Evolutionary conservation across 2,888 invertebrate genomes (phyloP).

Genomic region (Raillietiella orientalis): DNA sequence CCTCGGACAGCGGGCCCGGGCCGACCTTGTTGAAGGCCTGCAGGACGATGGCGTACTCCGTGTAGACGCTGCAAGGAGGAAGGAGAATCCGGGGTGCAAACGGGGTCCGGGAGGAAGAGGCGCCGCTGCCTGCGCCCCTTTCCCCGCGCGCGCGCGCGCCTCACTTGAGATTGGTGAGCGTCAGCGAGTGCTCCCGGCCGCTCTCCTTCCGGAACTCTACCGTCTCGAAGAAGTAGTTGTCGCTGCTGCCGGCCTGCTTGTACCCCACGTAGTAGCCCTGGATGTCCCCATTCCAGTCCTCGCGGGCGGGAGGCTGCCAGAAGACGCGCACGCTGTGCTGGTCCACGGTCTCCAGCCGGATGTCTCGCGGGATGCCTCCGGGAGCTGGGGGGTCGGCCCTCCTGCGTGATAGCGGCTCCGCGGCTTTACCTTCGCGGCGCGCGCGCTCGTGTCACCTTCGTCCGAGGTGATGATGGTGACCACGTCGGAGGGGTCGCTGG

Average conservation of each 20-base stretch:
- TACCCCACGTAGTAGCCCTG: slow-evolving; percentile 40
- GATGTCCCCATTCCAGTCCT: slow-evolving; percentile 77
- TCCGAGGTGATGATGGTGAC: slow-evolving; percentile 85
- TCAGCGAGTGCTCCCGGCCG: slow-evolving; percentile 57
- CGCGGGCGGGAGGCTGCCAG: slow-evolving; percentile 63
- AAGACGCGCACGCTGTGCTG: slow-evolving; percentile 48
- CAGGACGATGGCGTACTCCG: slow-evolving; percentile 78
- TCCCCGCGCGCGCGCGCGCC: too few relatives aligned
- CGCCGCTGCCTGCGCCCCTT: too few relatives aligned
- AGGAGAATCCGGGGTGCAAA: too few relatives aligned
- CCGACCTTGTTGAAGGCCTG: slow-evolving; percentile 85
- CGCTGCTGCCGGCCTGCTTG: slow-evolving; percentile 31
- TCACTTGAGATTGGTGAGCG: slow-evolving; percentile 39
- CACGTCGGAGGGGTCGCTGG: slow-evolving; percentile 67
- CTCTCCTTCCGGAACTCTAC: slow-evolving; percentile 71
- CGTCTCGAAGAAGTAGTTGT: slow-evolving; percentile 62
- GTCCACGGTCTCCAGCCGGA: slow-evolving; percentile 47
- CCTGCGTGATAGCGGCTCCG: too few relatives aligned
- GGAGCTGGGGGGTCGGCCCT: too few relatives aligned
- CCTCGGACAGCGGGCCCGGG: slow-evolving; percentile 60
- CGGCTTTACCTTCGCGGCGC: too few relatives aligned
- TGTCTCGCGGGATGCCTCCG: slow-evolving; percentile 47
- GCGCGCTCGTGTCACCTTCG: slow-evolving; percentile 24
- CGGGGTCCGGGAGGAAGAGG: too few relatives aligned
- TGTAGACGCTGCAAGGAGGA: slow-evolving; percentile 50